Conservation (phyloP, 2,113 vertebrate genomes). For the Cinclus cinclus region DNA sequence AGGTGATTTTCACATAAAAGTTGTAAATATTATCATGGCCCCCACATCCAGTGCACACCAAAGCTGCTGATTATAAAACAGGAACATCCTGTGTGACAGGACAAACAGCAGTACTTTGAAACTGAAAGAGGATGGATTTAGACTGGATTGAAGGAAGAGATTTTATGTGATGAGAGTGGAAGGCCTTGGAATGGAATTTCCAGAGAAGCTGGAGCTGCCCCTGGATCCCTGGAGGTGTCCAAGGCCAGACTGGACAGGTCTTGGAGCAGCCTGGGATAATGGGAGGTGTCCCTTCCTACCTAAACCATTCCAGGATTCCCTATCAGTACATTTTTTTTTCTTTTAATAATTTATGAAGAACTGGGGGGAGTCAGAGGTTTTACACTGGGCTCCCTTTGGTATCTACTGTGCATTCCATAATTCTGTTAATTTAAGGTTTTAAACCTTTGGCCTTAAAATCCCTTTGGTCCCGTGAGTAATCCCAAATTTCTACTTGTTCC, state of each 20-base stretch:
- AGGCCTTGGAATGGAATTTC: accelerated
- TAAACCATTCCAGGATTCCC: background rate
- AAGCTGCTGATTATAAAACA: background rate
- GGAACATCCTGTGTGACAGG: background rate
- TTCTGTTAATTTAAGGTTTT: background rate
- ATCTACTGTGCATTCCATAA: accelerated
- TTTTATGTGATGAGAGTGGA: accelerated
- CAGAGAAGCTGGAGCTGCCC: background rate
- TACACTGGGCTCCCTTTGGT: background rate
- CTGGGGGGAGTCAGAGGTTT: accelerated
- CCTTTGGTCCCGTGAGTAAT: background rate
- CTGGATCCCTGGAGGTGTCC: background rate
- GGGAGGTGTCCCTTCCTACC: accelerated
- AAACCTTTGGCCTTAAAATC: background rate
- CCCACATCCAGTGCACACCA: no score
- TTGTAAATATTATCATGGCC: accelerated
- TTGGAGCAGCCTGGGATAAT: accelerated
- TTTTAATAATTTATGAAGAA: background rate
- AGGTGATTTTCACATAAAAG: background rate
- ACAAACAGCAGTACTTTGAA: background rate
- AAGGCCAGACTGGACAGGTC: accelerated
- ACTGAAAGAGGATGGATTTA: background rate
- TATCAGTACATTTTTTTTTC: background rate
- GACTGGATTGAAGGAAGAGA: background rate
- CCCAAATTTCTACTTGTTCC: background rate